Base-by-base conservation (phyloP, 2,888 invertebrate species). In the Mesopsocus fuscifrons region DNA sequence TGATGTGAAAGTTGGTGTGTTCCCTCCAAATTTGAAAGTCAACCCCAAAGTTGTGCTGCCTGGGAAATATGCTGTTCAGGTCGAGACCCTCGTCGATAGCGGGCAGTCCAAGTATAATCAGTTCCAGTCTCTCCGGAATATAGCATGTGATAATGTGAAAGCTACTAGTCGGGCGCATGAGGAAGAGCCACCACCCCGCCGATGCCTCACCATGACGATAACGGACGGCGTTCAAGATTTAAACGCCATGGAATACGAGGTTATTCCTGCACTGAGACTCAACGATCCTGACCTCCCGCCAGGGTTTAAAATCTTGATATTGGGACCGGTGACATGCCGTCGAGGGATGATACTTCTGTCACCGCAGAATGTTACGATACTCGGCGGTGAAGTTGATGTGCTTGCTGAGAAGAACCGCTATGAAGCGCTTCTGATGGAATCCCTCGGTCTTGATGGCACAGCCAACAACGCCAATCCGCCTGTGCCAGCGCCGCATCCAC, bases 41-140 rank as follows among this genome's bases (percentile, higher is more conserved):
- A 5, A 38, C 16, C n/a, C 17, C 21, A 38, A 38, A 38, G 21
- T 38, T 6, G 20, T 21, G 5, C 20, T 38, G 21, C 38, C 38
- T 5, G 38, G 38, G 4, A 38, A 18, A 20, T 38, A 38, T 38
- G 38, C 38, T 5, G 38, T 38, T 20, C 38, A 38, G 20, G 38
- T 38, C 3, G 38, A 38, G 20, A 3, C 8, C 4, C 15, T 38
- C 18, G 13, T 38, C 6, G 38, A 38, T 20, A 21, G 20, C 5
- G 21, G 38, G 13, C 38, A 38, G 38, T 38, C 38, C n/a, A 18
- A 20, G 6, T 38, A 38, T 11, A 17, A 4, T 17, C 38, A 38
- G 11, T 38, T 4, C 3, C 38, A 38, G 38, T 3, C 17, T 6
- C 20, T 38, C n/a, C 3, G 20, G 5, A 38, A 38, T 18, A 13